Conservation (phyloP, 2,888 invertebrate species). For the Eupelmus urozonus region DNA sequence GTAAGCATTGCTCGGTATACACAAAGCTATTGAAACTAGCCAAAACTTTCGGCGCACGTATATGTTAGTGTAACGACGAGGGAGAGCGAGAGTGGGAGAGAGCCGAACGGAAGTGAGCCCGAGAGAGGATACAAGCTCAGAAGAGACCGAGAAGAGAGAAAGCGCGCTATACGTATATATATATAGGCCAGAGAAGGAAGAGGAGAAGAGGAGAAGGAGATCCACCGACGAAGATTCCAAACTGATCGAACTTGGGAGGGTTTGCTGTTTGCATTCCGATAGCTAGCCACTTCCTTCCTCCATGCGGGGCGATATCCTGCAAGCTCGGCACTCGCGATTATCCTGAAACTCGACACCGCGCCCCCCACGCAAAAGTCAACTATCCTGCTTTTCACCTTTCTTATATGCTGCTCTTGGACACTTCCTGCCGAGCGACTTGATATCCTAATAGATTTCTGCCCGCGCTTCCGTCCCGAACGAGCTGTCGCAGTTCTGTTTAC, state of each 20-base stretch:
- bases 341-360: conserved; percentile 44
- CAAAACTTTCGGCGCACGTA: conserved; percentile 49
- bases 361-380: conserved; percentile 14
- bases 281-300: conserved; percentile 63
- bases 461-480: conserved; percentile 42
- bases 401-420: background rate
- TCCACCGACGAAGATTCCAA: conserved; percentile 46
- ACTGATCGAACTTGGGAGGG: conserved; percentile 51
- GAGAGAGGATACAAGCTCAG: conserved; percentile 20
- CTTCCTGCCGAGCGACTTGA: conserved; percentile 5
- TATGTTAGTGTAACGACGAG: conserved; percentile 20
- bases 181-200: background rate
- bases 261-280: conserved; percentile 69
- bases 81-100: conserved; percentile 29
- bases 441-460: conserved; percentile 17
- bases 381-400: conserved; percentile 3
- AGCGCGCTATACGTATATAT: too few species aligned
- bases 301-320: conserved; percentile 34
- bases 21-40: conserved; percentile 57
- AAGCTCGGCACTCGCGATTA: conserved; percentile 27
- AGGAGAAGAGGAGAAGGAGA: conserved; percentile 4
- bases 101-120: conserved; percentile 23
- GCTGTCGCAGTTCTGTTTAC: conserved; percentile 46
- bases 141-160: conserved; percentile 20
- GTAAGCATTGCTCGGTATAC: conserved; percentile 14